Evolutionary conservation across 2,888 invertebrate genomes (phyloP), one percentile per base, ranked within the genome.

Genomic region (Sarcophaga subvicina): DNA sequence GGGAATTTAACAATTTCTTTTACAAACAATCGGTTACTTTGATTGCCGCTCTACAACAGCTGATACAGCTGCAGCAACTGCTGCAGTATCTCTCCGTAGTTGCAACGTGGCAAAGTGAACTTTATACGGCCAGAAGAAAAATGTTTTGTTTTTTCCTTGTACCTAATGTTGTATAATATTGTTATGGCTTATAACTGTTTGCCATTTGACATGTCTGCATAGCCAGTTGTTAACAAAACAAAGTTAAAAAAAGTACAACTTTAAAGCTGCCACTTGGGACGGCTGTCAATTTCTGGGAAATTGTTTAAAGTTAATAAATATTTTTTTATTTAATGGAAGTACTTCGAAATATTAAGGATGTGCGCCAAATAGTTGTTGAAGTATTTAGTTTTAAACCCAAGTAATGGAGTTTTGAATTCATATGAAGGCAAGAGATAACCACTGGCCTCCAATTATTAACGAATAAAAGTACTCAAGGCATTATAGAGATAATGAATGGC

Each of bases 1-100:
- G 86, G 81, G 84, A 81, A 84, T 83, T 81, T 78, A 25, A 63
- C 22, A 73, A 63, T 66, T 81, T 79, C 66, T 75, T 78, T 77
- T 60, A n/a, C 66, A 76, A 69, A 75, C 79, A 83, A 79, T 76
- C 75, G 71, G 63, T 83, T 73, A 63, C 70, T 79, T 77, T 83
- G 20, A 83, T 66, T 80, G 49, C 59, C 20, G 76, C 47, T 22
- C 12, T 81, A 22, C n/a, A 59, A 27, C 76, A 82, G n/a, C 20
- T 77, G 77, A 49, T 77, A 82, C 64, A 72, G 79, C 82, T 72
- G 79, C 82, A 82, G 69, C 49, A 72, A 60, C 60, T 64, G 1
- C 20, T 20, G 54, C 66, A 4, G 22, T 22, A 72, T 22, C 45
- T 54, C 49, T 75, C 70, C 14, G 63, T 62, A 60, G 20, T 62